A percentile compares a stretch with the other conserved stretches of the same genome.
These are phyloP conservation scores for Tenthredo mesomela DNA, from an alignment of 2,888 invertebrate species.

Conservation along the genomic window DNA sequence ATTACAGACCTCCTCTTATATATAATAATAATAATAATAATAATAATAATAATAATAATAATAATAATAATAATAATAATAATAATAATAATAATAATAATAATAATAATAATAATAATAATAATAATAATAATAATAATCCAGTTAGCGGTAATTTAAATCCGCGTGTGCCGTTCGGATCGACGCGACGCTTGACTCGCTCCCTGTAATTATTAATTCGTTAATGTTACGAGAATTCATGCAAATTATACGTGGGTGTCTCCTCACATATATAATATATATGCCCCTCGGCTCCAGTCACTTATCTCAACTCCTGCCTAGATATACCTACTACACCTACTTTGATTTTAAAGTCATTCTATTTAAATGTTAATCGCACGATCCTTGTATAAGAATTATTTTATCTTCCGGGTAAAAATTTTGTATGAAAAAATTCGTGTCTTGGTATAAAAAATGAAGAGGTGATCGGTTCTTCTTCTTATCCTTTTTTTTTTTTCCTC, in stretches of 20 bases:
- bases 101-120: background rate
- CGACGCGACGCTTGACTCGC: background rate
- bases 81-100: background rate
- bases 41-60: background rate
- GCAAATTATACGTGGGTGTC: constrained; percentile 28
- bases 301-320: background rate
- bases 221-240: constrained; percentile 20
- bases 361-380: constrained; percentile 34
- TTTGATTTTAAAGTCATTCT: constrained; percentile 16
- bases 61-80: background rate
- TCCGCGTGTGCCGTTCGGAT: background rate
- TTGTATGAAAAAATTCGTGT: too few relatives aligned
- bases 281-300: background rate
- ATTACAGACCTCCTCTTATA: background rate
- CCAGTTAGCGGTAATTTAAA: constrained; percentile 8
- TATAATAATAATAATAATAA: background rate
- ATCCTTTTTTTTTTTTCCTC: background rate
- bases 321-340: background rate
- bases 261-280: too few relatives aligned
- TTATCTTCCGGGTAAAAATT: too few relatives aligned
- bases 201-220: constrained; percentile 34
- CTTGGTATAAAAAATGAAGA: too few relatives aligned
- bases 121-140: constrained; percentile 12
- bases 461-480: background rate
- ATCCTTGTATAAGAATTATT: too few relatives aligned